These are phyloP conservation scores for Mus minutoides DNA, from an alignment of 2,797 vertebrate genomes.

Conservation along the genomic window DNA sequence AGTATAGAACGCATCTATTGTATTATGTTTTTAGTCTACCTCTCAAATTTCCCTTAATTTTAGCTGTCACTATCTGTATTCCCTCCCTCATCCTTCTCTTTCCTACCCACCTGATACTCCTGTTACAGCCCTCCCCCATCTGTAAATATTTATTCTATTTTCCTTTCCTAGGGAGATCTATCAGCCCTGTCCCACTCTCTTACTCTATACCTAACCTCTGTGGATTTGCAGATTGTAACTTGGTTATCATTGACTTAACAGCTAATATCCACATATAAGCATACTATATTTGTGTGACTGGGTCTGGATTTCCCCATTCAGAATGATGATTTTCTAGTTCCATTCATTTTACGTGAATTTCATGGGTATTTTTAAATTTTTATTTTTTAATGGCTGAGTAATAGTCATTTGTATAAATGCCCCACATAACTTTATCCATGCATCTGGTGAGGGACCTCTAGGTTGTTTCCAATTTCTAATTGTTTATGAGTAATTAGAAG, in stretches of 20 bases:
- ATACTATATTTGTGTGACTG: background rate
- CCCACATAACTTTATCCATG: background rate
- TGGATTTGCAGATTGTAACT: background rate
- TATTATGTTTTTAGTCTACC: background rate
- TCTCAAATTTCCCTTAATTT: background rate
- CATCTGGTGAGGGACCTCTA: background rate
- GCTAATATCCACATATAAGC: background rate
- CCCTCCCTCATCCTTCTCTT: background rate
- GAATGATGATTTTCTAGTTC: background rate
- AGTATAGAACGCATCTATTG: background rate
- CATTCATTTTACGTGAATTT: background rate
- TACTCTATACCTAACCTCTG: background rate
- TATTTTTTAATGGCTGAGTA: background rate
- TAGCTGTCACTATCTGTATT: background rate
- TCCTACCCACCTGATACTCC: background rate
- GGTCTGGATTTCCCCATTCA: background rate
- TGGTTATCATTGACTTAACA: background rate
- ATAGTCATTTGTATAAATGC: background rate
- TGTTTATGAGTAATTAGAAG: background rate
- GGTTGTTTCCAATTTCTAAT: background rate
- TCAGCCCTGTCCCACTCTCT: background rate
- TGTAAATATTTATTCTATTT: background rate
- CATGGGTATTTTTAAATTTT: background rate
- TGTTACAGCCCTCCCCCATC: background rate
- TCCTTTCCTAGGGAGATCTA: background rate